A percentile compares a stretch with the other conserved stretches of the same genome.
Evolutionary conservation across 2,888 invertebrate genomes (phyloP).

Genomic region (Hypsopygia costalis): DNA sequence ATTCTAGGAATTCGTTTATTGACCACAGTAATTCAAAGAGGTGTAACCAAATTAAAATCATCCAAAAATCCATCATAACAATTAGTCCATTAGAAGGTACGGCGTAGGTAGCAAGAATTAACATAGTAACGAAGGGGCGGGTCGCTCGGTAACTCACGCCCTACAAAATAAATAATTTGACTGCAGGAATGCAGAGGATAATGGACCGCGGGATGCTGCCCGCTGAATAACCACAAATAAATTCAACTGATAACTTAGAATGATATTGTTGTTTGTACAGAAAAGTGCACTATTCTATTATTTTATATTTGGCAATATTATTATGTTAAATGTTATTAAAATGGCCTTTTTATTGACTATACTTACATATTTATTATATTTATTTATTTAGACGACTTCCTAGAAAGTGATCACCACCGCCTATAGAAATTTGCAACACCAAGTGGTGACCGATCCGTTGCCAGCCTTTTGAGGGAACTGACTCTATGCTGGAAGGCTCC

Average conservation of each 20-base stretch:
- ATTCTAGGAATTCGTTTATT: neutral
- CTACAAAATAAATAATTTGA: constrained; percentile 74
- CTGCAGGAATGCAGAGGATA: constrained; percentile 55
- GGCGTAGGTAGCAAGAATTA: constrained; percentile 59
- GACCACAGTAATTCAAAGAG: neutral
- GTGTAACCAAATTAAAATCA: constrained; percentile 13
- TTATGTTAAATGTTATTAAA: too few species aligned
- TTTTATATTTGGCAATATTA: too few species aligned
- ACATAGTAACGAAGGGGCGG: constrained; percentile 77
- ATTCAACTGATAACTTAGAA: neutral
- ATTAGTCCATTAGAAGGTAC: constrained; percentile 31
- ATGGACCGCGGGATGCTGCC: constrained; percentile 30
- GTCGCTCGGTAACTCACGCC: constrained; percentile 69
- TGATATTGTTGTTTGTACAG: too few species aligned
- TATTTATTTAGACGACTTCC: too few species aligned
- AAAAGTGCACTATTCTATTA: too few species aligned
- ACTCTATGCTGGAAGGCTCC: too few species aligned
- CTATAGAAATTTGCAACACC: too few species aligned
- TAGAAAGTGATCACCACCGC: too few species aligned
- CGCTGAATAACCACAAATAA: neutral
- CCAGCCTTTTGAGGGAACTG: too few species aligned
- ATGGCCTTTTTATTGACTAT: too few species aligned
- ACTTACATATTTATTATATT: too few species aligned
- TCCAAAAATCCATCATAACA: constrained; percentile 20
- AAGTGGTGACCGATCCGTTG: too few species aligned